Conservation (phyloP, 2,797 vertebrate species). For the Sparus aurata region DNA sequence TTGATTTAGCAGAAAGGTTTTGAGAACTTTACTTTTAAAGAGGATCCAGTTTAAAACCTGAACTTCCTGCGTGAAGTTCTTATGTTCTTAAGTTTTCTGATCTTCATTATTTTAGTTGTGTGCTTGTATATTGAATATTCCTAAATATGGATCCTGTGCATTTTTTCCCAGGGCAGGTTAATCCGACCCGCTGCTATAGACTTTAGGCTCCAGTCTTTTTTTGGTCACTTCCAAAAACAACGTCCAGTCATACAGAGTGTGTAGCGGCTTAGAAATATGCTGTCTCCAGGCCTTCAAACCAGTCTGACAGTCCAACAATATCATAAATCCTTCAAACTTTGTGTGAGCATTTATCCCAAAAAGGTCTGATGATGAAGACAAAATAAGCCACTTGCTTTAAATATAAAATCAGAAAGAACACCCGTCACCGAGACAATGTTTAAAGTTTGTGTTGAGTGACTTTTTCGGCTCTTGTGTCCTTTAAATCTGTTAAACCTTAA, state of each 20-base stretch:
- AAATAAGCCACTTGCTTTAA: not conserved
- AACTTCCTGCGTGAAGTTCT: too few relatives aligned
- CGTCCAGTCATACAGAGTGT: not conserved
- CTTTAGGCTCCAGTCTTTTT: too few relatives aligned
- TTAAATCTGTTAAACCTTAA: not conserved
- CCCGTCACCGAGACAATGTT: not conserved
- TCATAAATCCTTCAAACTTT: not conserved
- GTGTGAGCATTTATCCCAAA: not conserved
- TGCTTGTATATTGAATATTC: too few relatives aligned
- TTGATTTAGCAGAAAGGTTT: too few relatives aligned
- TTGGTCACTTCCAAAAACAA: too few relatives aligned
- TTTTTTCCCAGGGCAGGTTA: too few relatives aligned
- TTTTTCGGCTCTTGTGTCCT: not conserved
- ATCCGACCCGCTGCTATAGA: too few relatives aligned
- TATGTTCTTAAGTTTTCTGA: too few relatives aligned
- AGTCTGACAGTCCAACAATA: not conserved
- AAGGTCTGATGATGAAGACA: not conserved
- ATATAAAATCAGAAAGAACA: not conserved
- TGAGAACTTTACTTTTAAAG: too few relatives aligned
- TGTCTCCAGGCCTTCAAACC: not conserved
- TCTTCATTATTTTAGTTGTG: too few relatives aligned
- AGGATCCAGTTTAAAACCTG: too few relatives aligned
- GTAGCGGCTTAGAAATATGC: not conserved
- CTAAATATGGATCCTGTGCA: too few relatives aligned
- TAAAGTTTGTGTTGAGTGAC: constrained; percentile 2